Conservation (phyloP, 2,113 vertebrate genomes). For the Ploceus nigricollis region DNA sequence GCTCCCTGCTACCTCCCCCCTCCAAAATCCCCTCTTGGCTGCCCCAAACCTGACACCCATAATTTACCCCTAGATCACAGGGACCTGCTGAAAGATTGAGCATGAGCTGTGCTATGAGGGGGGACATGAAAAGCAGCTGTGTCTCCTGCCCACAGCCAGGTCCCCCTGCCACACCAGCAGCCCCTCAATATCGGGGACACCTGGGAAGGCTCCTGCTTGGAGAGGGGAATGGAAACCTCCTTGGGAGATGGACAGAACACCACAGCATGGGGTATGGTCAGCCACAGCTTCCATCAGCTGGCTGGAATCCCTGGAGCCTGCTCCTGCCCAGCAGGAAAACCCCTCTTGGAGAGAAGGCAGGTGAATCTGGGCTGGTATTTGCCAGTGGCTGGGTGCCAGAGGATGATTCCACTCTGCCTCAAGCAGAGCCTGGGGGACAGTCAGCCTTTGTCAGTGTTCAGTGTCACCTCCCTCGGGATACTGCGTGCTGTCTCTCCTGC, state of each 20-base stretch:
- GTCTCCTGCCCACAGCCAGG: background rate
- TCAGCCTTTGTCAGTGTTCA: background rate
- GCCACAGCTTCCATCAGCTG: rapidly evolving
- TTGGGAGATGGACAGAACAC: background rate
- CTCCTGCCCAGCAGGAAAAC: background rate
- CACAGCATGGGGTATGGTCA: background rate
- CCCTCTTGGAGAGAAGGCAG: background rate
- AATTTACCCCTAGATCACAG: background rate
- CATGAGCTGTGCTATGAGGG: background rate
- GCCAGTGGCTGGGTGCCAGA: background rate
- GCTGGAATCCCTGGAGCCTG: background rate
- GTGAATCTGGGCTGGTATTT: background rate
- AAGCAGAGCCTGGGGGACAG: background rate
- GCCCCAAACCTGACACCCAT: background rate
- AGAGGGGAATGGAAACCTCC: background rate
- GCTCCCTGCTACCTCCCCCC: background rate
- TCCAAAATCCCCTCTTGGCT: background rate
- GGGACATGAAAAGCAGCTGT: background rate
- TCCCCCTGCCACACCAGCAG: background rate
- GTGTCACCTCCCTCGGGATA: background rate
- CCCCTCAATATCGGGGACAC: background rate
- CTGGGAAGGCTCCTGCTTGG: background rate
- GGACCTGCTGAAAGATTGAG: background rate
- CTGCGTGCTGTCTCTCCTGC: background rate
- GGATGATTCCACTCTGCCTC: background rate